Evolutionary conservation across 2,888 invertebrate species (phyloP), one percentile per base, ranked within the genome.

Genomic region (Acronicta leporina): DNA sequence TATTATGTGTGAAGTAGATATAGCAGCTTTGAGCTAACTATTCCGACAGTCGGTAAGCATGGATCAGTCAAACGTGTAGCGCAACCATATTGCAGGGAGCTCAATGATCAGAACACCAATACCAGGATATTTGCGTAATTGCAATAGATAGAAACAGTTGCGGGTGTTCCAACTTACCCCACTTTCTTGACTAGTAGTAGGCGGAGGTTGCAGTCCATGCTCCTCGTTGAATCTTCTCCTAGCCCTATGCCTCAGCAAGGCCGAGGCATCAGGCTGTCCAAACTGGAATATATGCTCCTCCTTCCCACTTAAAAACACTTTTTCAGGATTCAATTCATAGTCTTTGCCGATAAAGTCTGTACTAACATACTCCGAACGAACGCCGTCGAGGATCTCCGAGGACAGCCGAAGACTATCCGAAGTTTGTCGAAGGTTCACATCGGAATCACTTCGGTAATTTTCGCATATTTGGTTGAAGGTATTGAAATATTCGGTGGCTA

Each of bases 251-350:
- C 89, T 88, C 74, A 95, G 93, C 84, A 95, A 87, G 84, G 92
- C 95, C 79, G 94, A 91, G 15, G 94, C 92, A 49, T 94, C 94
- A 1, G 96, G 96, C 80, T 96, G 96, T 67, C 96, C 96, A 44
- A 94, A 94, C 75, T 90, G 90, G 63, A 94, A 94, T 68, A 92
- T 86, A 78, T 90, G 91, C 30, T 94, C 91, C 15, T 93, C 92
- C 49, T 89, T 90, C 10, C 82, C 87, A 67, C 75, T 79, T 41
- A 88, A 49, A 49, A 91, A 89, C 86, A 88, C 88, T 63, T 87
- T 93, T 89, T 96, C 88, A 63, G 63, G 73, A 47, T 70, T 61
- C n/a, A 69, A 15, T 1, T 80, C 79, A 63, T 62, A 79, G 68
- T 80, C 75, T 69, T 80, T 82, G 4, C 67, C 63, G 14, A 62